Evolutionary conservation across 2,888 invertebrate genomes (phyloP), one percentile per base, ranked within the genome.

Genomic region (Agriopis aurantiaria): DNA sequence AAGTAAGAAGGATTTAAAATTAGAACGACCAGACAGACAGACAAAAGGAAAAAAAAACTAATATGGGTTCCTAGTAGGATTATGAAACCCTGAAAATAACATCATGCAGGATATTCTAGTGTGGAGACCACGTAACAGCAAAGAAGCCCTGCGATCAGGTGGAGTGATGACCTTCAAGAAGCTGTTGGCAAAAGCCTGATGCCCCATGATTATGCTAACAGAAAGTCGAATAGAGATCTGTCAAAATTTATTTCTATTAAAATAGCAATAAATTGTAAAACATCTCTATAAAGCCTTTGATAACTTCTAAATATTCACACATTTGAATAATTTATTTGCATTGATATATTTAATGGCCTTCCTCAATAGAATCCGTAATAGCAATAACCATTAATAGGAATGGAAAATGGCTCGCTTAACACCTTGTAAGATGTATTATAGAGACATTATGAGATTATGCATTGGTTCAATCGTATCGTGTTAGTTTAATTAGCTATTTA

Each of bases 321-420:
- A 57, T 64, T 48, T 55, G 33, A 55, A 69, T 61, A 65, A 69
- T 65, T 65, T 61, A 69, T 69, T 57, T 45, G 48, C 41, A 55
- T 51, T 57, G 7, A 17, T 49, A 60, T 51, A 52, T 61, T 65
- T 65, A 65, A 60, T 61, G 17, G 55, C 33, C n/a, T 65, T 65
- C 59, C 55, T 10, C 53, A 41, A 68, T 59, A 59, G 63, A 63
- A 59, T 46, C 41, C n/a, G 51, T 58, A 51, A 49, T 59, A 53
- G 46, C 10, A 63, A 68, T 68, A 58, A 64, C 63, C 53, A n/a
- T 59, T 65, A 60, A 56, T 60, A 51, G 40, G 40, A 45, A 65
- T 52, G n/a, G 60, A 55, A 63, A 65, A 69, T 60, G 41, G 60
- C 60, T 57, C 61, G 43, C 63, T 69, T 65, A 56, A 65, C 69